phyloP scores from a whole-genome alignment of 2,888 invertebrate genomes.

The Saturnia pavonia region DNA sequence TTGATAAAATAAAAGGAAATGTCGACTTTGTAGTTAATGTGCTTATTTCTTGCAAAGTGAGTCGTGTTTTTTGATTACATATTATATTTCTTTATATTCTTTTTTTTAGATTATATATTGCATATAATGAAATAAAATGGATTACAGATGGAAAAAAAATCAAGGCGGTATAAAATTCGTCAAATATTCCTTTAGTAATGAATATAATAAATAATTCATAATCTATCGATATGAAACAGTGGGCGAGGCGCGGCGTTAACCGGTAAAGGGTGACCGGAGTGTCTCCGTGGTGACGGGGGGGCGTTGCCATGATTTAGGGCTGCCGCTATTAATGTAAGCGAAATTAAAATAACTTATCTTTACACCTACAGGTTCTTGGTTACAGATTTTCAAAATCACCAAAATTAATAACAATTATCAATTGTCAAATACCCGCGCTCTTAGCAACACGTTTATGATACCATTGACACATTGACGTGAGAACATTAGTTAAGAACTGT shows the following conservation, averaged over 20 bases:
- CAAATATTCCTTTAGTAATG: slow-evolving; percentile 10
- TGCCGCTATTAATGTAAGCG: slow-evolving; percentile 31
- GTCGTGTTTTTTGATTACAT: neutral
- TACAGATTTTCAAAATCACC: too few relatives aligned
- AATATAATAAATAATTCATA: slow-evolving; percentile 44
- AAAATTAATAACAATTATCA: too few relatives aligned
- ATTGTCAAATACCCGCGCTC: too few relatives aligned
- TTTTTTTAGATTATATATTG: neutral
- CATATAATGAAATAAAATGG: neutral
- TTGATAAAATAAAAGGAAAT: too few relatives aligned
- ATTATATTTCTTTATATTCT: too few relatives aligned
- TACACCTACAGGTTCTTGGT: too few relatives aligned
- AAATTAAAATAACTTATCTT: neutral
- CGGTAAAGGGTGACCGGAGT: slow-evolving; percentile 74
- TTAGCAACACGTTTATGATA: too few relatives aligned
- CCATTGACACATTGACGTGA: too few relatives aligned
- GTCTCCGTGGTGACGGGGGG: slow-evolving; percentile 72
- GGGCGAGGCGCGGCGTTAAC: slow-evolving; percentile 39
- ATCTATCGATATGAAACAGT: slow-evolving; percentile 40
- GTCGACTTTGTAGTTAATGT: neutral
- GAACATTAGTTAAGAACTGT: too few relatives aligned
- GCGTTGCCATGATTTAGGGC: slow-evolving; percentile 58
- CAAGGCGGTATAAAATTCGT: neutral
- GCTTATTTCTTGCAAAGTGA: neutral
- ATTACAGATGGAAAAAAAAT: neutral